Evolutionary conservation across 2,113 vertebrate species (phyloP), one percentile per base, ranked within the genome.

Genomic region (Onychostoma macrolepis): DNA sequence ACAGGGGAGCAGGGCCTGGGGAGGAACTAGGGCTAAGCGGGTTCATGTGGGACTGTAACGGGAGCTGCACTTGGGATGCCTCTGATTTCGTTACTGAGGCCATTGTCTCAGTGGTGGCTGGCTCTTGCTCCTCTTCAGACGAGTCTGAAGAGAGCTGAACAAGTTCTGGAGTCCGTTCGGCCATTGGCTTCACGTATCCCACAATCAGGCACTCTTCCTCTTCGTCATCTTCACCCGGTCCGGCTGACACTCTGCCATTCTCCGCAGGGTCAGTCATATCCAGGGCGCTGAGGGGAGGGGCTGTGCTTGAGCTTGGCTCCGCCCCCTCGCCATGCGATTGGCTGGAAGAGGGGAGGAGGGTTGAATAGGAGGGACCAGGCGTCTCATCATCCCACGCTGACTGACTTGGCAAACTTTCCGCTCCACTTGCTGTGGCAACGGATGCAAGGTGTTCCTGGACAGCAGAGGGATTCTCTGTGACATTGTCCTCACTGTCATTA

Each of bases 321-420:
- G 26, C 19, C 0, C 28, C 86, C 30, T 89, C 88, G 0, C 38
- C 24, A 30, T 76, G 67, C n/a, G 86, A 72, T 24, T 80, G 87
- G 80, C 84, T 84, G 30, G 86, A 76, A 30, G 80, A 83, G 3
- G 58, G 86, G 6, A 69, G 26, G 45, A 90, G 67, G 30, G 95
- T 93, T 38, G 97, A 98, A 80, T 99, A 87, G 80, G 98, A 93
- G 82, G 98, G 83, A 0, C 98, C 98, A 0, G 98, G 98, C 0
- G 98, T 99, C 94, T 99, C 98, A 79, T 99, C 98, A 76, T 99
- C 98, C 98, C 98, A 99, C 2, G 95, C 91, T 0, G 97, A 94
- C 63, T 96, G 96, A 69, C 94, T 94, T 43, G 94, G 87, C 85
- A 91, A 91, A 67, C 82, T 86, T 36, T 88, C 89, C 0, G 53